These are phyloP conservation scores for Xanthorhoe designata DNA, from an alignment of 2,888 invertebrate genomes.

Conservation along the genomic window DNA sequence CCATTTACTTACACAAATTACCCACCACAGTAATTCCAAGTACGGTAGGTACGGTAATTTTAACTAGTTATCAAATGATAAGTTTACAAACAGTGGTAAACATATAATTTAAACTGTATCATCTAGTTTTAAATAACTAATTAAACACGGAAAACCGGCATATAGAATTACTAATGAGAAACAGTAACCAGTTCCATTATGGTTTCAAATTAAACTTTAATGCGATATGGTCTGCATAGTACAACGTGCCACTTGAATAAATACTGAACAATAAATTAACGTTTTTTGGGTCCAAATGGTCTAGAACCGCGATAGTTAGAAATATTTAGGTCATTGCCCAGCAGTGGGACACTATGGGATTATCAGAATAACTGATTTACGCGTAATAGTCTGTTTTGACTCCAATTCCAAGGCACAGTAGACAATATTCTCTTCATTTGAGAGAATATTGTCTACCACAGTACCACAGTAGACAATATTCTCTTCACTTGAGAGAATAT, in stretches of 20 bases:
- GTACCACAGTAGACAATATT: too few species aligned
- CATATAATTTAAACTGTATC: background rate
- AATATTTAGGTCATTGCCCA: background rate
- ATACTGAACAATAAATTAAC: conserved; percentile 10
- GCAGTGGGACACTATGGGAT: too few species aligned
- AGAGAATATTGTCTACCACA: too few species aligned
- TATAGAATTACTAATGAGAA: conserved; percentile 34
- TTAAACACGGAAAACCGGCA: conserved; percentile 21
- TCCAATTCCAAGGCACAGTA: too few species aligned
- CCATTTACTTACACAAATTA: too few species aligned
- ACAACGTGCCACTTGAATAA: conserved; percentile 17
- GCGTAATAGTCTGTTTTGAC: too few species aligned
- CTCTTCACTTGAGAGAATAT: too few species aligned
- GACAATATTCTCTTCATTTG: too few species aligned
- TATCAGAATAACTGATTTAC: too few species aligned
- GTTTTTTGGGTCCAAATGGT: too few species aligned
- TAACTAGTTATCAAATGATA: background rate
- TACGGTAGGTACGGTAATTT: background rate
- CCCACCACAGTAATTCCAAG: too few species aligned
- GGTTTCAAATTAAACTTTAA: conserved; percentile 29
- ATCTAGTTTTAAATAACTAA: conserved; percentile 24
- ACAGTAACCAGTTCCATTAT: conserved; percentile 31
- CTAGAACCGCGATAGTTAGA: too few species aligned
- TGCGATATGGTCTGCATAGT: conserved; percentile 15
- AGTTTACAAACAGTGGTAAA: background rate